Conservation (phyloP, 2,888 invertebrate genomes). For the Rhabditoides inermis region DNA sequence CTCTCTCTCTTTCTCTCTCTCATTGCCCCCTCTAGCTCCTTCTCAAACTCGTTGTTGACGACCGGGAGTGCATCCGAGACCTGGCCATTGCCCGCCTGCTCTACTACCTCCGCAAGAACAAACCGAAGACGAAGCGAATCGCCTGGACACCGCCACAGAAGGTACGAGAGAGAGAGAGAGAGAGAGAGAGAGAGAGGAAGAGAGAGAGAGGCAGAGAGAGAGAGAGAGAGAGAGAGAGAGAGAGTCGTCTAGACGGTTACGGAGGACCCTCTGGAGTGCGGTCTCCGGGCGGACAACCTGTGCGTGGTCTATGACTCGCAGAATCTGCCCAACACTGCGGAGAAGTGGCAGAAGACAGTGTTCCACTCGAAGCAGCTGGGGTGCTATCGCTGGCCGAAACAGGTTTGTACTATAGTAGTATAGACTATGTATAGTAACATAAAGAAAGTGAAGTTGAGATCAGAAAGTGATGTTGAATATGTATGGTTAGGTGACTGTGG, state of each 20-base stretch:
- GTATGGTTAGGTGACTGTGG: background rate
- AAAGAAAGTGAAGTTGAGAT: no score
- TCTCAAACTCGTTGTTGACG: conserved; percentile 15
- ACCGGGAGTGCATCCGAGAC: conserved; percentile 13
- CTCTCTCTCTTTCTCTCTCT: background rate
- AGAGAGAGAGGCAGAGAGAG: background rate
- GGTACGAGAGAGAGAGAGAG: conserved; percentile 5
- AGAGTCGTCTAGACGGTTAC: no score
- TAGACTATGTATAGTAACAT: no score
- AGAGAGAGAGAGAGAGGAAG: no score
- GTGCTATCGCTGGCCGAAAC: conserved; percentile 20
- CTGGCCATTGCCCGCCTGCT: conserved; percentile 16
- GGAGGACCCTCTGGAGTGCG: conserved; percentile 9
- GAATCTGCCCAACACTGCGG: conserved; percentile 20
- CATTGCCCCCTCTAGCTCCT: conserved; percentile 3
- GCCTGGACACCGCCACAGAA: conserved; percentile 13
- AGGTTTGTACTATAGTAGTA: background rate
- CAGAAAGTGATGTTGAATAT: no score
- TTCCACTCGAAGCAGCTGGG: conserved; percentile 20
- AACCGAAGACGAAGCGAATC: conserved; percentile 17
- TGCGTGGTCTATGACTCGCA: conserved; percentile 24
- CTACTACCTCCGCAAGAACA: conserved; percentile 24
- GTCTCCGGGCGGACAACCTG: conserved; percentile 9
- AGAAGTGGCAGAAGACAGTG: conserved; percentile 22
- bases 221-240: no score